Conservation (phyloP, 2,888 invertebrate species). For the Melieria crassipennis region DNA sequence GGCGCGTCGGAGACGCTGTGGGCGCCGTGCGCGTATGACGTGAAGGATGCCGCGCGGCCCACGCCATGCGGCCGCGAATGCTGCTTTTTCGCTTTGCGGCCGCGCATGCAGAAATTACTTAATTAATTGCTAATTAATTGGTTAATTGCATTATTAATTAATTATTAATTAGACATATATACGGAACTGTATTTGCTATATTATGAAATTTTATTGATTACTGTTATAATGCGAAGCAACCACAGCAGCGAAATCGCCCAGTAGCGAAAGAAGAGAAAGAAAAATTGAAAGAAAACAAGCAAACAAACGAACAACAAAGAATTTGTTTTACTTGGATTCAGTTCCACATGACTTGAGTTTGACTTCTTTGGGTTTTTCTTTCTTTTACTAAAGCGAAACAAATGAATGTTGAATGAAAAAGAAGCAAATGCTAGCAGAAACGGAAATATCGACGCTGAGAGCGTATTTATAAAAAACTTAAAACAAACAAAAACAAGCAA, state of each 20-base stretch:
- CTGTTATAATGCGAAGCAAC: conserved; percentile 60
- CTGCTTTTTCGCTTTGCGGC: conserved; percentile 26
- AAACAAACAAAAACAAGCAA: conserved; percentile 26
- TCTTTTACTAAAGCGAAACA: conserved; percentile 7
- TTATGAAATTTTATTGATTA: conserved; percentile 56
- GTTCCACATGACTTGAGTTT: conserved; percentile 4
- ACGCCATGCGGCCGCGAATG: conserved; percentile 22
- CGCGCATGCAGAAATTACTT: not conserved
- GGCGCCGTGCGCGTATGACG: too few relatives aligned
- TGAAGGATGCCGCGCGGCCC: too few relatives aligned
- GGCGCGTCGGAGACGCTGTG: too few relatives aligned
- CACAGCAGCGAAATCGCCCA: conserved; percentile 22
- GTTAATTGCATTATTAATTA: conserved; percentile 25
- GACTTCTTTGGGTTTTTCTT: conserved; percentile 28
- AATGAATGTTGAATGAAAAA: not conserved
- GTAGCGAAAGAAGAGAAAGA: conserved; percentile 27
- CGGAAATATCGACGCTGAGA: conserved; percentile 23
- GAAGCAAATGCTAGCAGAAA: not conserved
- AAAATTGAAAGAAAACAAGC: conserved; percentile 29
- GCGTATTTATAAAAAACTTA: conserved; percentile 27
- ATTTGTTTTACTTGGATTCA: conserved; percentile 1
- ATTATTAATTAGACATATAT: conserved; percentile 19
- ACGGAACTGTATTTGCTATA: conserved; percentile 31
- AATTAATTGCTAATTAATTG: conserved; percentile 15
- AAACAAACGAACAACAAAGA: conserved; percentile 31